phyloP scores from a whole-genome alignment of 2,888 invertebrate species.

The Pteria penguin region DNA sequence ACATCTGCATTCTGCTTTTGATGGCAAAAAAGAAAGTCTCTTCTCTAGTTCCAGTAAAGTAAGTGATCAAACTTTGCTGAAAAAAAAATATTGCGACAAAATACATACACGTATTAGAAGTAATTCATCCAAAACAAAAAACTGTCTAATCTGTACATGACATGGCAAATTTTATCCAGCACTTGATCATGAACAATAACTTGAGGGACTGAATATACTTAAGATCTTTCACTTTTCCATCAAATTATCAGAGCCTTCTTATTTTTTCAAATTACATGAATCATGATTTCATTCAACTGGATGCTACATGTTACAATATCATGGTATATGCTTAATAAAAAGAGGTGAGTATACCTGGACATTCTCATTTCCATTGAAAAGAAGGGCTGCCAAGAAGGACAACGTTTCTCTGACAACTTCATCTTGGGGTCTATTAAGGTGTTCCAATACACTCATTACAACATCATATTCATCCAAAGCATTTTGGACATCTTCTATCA shows the following conservation, averaged over 20 bases:
- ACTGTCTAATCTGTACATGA: too few species aligned
- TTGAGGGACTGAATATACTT: too few species aligned
- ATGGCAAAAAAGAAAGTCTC: slow-evolving; percentile 79
- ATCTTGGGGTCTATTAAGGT: slow-evolving; percentile 71
- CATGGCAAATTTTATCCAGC: too few species aligned
- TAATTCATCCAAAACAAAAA: too few species aligned
- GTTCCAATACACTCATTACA: slow-evolving; percentile 73
- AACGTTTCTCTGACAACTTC: slow-evolving; percentile 75
- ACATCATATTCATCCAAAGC: slow-evolving; percentile 70
- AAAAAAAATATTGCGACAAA: slow-evolving; percentile 15
- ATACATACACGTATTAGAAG: too few species aligned
- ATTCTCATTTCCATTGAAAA: slow-evolving; percentile 76
- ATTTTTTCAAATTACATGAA: too few species aligned
- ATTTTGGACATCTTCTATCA: slow-evolving; percentile 71
- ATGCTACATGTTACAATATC: too few species aligned
- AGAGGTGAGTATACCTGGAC: slow-evolving; percentile 69
- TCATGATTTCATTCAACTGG: too few species aligned
- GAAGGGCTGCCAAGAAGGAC: slow-evolving; percentile 71
- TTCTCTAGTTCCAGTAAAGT: slow-evolving; percentile 77
- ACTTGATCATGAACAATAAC: too few species aligned
- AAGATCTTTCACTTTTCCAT: too few species aligned
- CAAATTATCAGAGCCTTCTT: too few species aligned
- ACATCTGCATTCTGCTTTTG: slow-evolving; percentile 74
- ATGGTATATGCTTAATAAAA: not conserved
- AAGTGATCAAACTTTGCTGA: slow-evolving; percentile 66